Evolutionary conservation across 2,797 vertebrate species (phyloP), one percentile per base, ranked within the genome.

Genomic region (Syngnathus rostellatus): DNA sequence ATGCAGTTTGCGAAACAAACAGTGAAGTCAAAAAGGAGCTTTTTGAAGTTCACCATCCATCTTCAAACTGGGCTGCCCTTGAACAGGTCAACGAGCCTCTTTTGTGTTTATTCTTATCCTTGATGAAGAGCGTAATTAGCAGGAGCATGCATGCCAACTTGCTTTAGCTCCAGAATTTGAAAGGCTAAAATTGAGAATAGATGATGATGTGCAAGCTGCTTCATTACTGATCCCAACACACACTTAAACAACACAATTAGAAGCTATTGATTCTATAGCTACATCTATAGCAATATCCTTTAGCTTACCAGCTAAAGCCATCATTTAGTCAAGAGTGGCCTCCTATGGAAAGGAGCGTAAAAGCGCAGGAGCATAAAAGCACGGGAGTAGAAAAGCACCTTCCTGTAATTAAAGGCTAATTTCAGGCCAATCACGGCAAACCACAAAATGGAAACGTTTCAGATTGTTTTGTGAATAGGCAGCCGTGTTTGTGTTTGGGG

Each of bases 111-210:
- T 88, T 89, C 88, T 88, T 85, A 86, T 86, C 84, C 82, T 83
- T 85, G 79, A 86, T 88, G 82, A 77, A 63, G 63, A 81, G 77
- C 69, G 78, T 90, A 90, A 91, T 90, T 89, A 91, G 91, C 89
- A 81, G 80, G 72, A 60, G 55, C 75, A 80, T 71, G 72, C 72
- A 54, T 60, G 62, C 58, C 70, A 80, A 88, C 85, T 81, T 69
- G 69, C 77, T 72, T 78, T 83, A 68, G 75, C 72, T 57, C 68
- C 73, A 58, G 71, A 72, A 84, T 83, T 75, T 73, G 70, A 82
- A 78, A 81, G 73, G 68, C 77, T 88, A 70, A 69, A 77, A 73
- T 87, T 89, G 80, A 87, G 43, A 88, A 88, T 67, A 71, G 67
- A 84, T 83, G 82, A 74, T 81, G 76, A 79, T 83, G 72, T 69